Conservation (phyloP, 2,113 vertebrate species). For the Miniopterus natalensis region DNA sequence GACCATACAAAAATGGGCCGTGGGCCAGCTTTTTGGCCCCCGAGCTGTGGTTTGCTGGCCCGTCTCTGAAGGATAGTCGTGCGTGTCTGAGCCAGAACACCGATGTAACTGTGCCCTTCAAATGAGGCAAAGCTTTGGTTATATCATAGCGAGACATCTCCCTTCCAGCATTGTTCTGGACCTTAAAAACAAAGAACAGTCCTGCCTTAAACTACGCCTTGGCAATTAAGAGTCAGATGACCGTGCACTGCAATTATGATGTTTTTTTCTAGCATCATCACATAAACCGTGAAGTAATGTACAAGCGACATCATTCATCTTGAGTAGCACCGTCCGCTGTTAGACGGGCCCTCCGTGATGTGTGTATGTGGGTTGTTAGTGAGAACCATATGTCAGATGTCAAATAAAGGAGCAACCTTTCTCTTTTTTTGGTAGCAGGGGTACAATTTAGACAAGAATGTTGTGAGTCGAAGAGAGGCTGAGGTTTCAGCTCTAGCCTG, state of each 20-base stretch:
- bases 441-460: constrained; percentile 55
- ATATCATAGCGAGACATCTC: constrained; percentile 10
- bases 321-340: background rate
- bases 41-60: background rate
- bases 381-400: constrained; percentile 41
- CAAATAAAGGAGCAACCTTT: background rate
- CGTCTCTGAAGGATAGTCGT: background rate
- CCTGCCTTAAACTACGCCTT: constrained; percentile 1
- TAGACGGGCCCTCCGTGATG: background rate
- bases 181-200: constrained; percentile 56
- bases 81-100: background rate
- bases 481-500: constrained; percentile 17
- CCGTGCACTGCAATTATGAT: background rate
- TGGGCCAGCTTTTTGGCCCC: background rate
- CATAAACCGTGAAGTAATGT: constrained; percentile 70
- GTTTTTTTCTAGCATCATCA: constrained; percentile 20
- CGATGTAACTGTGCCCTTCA: constrained; percentile 13
- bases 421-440: background rate
- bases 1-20: background rate
- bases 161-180: constrained; percentile 45
- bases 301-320: constrained; percentile 17
- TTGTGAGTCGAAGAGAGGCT: constrained; percentile 25
- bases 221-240: constrained; percentile 41
- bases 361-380: background rate
- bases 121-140: constrained; percentile 32